A percentile compares a stretch with the other conserved stretches of the same genome.
These are phyloP conservation scores for Tragelaphus imberbis DNA, from an alignment of 2,113 vertebrate genomes.

Conservation along the genomic window DNA sequence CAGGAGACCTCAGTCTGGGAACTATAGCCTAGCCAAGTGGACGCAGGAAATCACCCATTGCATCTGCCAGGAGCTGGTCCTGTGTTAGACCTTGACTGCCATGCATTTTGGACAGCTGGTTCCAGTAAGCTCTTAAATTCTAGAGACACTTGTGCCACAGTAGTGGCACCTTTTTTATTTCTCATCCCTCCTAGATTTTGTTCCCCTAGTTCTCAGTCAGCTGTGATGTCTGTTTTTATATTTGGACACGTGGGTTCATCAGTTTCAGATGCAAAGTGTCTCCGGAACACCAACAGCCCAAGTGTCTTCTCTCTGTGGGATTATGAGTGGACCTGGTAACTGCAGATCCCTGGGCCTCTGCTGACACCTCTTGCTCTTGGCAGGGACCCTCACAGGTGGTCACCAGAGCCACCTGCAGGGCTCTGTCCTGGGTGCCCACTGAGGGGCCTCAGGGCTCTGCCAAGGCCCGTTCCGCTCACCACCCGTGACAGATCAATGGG, in stretches of 20 bases:
- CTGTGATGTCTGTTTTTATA: background rate
- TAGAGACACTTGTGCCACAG: background rate
- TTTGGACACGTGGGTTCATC: background rate
- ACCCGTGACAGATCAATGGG: accelerated
- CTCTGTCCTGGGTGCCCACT: background rate
- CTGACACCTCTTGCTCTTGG: background rate
- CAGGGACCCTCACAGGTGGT: background rate
- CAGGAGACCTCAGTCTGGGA: background rate
- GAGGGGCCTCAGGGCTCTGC: background rate
- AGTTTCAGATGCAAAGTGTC: background rate
- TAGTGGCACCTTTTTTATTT: background rate
- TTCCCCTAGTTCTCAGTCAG: background rate
- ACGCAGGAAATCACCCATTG: background rate
- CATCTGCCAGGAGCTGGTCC: background rate
- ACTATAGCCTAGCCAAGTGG: background rate
- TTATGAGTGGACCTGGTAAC: background rate
- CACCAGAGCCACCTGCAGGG: too few relatives aligned
- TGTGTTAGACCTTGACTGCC: background rate
- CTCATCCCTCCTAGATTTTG: background rate
- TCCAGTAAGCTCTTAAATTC: background rate
- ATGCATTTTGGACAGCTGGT: background rate
- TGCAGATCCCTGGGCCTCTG: background rate
- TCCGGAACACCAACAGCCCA: background rate
- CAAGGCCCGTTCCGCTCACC: accelerated
- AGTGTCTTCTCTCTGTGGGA: background rate